Conservation (phyloP, 2,797 vertebrate genomes). For the Lacerta bilineata region DNA sequence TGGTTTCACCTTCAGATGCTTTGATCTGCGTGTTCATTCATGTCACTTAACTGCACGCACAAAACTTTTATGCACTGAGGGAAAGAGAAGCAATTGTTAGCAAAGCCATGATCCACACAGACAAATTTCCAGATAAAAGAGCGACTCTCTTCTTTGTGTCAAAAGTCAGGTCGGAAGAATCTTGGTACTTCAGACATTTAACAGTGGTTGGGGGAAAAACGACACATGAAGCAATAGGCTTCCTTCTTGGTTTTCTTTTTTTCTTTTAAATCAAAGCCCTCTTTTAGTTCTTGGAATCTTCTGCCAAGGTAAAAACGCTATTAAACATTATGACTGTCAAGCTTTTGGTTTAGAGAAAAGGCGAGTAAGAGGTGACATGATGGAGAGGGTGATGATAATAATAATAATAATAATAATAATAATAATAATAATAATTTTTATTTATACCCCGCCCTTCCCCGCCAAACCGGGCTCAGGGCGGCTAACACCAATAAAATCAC, state of each 20-base stretch:
- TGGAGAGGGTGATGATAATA: too few species aligned
- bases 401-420: too few species aligned
- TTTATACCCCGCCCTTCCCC: too few species aligned
- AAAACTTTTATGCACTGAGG: constrained; percentile 32
- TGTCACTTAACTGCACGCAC: neutral
- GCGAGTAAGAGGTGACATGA: too few species aligned
- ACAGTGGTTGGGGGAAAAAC: constrained; percentile 33
- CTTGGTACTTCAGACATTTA: constrained; percentile 41
- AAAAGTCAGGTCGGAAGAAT: constrained; percentile 29
- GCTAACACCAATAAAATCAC: too few species aligned
- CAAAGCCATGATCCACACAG: constrained; percentile 7
- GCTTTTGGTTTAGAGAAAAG: too few species aligned
- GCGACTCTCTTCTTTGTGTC: neutral
- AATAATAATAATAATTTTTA: too few species aligned
- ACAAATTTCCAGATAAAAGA: constrained; percentile 55
- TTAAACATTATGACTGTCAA: constrained; percentile 6
- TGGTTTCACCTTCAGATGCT: constrained; percentile 36
- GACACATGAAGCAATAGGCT: neutral
- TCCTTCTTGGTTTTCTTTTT: neutral
- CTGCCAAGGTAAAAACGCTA: constrained; percentile 28
- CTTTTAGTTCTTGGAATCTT: constrained; percentile 9
- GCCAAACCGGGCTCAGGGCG: too few species aligned
- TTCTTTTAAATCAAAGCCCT: constrained; percentile 55
- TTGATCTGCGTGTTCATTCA: constrained; percentile 30
- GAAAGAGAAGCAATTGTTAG: constrained; percentile 18